Percentiles rank a stretch among this genome's conserved stretches.
These are phyloP conservation scores for Mugil cephalus DNA, from an alignment of 2,113 vertebrate genomes.

Conservation along the genomic window DNA sequence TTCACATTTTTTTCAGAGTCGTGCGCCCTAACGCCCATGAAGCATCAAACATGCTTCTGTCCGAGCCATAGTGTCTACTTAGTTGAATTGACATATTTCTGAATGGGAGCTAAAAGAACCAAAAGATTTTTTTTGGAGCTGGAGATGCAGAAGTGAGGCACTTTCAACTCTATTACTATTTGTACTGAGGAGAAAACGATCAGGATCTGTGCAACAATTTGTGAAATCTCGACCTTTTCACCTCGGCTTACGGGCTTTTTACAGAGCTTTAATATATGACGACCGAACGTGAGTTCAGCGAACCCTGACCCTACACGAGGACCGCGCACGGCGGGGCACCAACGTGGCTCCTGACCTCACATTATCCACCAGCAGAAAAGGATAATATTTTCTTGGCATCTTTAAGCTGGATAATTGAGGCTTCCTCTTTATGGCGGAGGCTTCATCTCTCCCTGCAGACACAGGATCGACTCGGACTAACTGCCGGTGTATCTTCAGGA, in stretches of 20 bases:
- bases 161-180: too few relatives aligned
- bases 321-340: not conserved
- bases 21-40: too few relatives aligned
- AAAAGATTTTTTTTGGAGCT: too few relatives aligned
- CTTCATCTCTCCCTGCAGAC: conserved; percentile 86
- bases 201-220: too few relatives aligned
- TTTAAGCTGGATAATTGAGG: conserved; percentile 90
- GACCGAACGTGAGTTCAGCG: not conserved
- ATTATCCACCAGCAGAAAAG: conserved; percentile 36
- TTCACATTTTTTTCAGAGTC: too few relatives aligned
- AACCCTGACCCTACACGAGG: not conserved
- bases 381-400: conserved; percentile 78
- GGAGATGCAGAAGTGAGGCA: too few relatives aligned
- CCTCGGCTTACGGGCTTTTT: not conserved
- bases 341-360: conserved; percentile 38
- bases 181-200: too few relatives aligned
- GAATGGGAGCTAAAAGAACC: too few relatives aligned
- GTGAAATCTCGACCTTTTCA: too few relatives aligned
- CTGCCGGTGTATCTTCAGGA: conserved; percentile 83
- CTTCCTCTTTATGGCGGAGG: conserved; percentile 80
- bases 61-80: too few relatives aligned
- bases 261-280: not conserved
- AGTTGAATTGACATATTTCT: too few relatives aligned
- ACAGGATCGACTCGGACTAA: conserved; percentile 88
- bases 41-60: too few relatives aligned